Conservation (phyloP, 2,113 vertebrate species). For the Rhinolophus ferrumequinum region DNA sequence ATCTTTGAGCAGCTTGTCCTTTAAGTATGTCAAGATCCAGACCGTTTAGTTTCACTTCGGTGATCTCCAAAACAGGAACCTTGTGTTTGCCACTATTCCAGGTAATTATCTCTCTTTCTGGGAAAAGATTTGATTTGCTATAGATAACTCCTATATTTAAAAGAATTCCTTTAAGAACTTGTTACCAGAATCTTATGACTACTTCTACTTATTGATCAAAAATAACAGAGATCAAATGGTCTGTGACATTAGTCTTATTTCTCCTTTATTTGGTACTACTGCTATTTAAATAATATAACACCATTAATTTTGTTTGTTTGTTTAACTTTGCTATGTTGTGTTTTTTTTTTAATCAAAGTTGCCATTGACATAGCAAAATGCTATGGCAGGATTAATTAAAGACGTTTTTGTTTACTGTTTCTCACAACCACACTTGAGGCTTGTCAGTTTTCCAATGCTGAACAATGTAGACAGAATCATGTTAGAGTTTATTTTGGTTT, state of each 20-base stretch:
- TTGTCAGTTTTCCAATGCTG: background rate
- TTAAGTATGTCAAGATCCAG: constrained; percentile 73
- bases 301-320: constrained; percentile 30
- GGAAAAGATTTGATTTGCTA: constrained; percentile 1
- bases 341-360: background rate
- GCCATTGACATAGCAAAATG: background rate
- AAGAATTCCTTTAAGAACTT: background rate
- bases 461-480: background rate
- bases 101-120: constrained; percentile 80
- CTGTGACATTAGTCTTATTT: background rate
- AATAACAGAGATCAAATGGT: background rate
- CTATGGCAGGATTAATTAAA: background rate
- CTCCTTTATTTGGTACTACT: background rate
- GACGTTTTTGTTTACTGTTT: background rate
- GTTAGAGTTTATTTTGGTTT: background rate
- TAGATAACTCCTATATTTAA: constrained; percentile 3
- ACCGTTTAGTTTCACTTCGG: constrained; percentile 66
- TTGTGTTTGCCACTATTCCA: constrained; percentile 82
- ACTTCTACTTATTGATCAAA: background rate
- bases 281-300: background rate
- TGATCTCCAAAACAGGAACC: constrained; percentile 78
- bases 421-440: background rate
- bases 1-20: constrained; percentile 45
- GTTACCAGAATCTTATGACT: background rate
- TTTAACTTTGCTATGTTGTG: background rate